Conservation (phyloP, 2,797 vertebrate genomes). For the Graptemys geographica region DNA sequence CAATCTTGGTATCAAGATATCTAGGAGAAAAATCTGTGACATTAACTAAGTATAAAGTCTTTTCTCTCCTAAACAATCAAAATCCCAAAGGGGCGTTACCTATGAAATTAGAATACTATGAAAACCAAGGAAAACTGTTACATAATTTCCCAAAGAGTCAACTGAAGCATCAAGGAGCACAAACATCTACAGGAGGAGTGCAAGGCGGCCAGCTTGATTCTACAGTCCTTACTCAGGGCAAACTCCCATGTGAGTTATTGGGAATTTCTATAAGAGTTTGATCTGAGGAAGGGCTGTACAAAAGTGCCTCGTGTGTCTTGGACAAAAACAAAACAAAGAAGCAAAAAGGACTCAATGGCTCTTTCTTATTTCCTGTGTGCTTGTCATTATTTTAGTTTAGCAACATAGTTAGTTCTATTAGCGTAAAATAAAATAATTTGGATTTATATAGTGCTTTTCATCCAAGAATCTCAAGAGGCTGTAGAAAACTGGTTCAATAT, state of each 20-base stretch:
- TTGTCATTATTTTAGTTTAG: constrained; percentile 55
- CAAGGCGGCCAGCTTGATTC: not conserved
- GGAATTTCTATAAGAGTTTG: not conserved
- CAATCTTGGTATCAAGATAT: not conserved
- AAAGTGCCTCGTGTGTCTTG: not conserved
- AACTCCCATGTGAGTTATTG: not conserved
- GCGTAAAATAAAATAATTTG: not conserved
- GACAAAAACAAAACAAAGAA: not conserved
- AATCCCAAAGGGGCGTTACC: not conserved
- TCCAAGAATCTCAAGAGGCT: not conserved
- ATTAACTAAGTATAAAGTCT: not conserved
- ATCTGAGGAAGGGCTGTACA: not conserved
- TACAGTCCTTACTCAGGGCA: not conserved
- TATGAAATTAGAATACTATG: not conserved
- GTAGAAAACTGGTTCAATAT: not conserved
- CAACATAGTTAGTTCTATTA: constrained; percentile 40
- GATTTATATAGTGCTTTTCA: not conserved
- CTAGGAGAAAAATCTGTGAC: not conserved
- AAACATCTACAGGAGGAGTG: not conserved
- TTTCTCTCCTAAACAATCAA: not conserved
- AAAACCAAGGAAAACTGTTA: not conserved
- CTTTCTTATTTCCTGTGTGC: not conserved
- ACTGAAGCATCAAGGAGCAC: not conserved
- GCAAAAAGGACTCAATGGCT: not conserved
- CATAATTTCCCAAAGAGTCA: not conserved